These are phyloP conservation scores for Aldabrachelys gigantea DNA, from an alignment of 2,113 vertebrate species.

Conservation along the genomic window DNA sequence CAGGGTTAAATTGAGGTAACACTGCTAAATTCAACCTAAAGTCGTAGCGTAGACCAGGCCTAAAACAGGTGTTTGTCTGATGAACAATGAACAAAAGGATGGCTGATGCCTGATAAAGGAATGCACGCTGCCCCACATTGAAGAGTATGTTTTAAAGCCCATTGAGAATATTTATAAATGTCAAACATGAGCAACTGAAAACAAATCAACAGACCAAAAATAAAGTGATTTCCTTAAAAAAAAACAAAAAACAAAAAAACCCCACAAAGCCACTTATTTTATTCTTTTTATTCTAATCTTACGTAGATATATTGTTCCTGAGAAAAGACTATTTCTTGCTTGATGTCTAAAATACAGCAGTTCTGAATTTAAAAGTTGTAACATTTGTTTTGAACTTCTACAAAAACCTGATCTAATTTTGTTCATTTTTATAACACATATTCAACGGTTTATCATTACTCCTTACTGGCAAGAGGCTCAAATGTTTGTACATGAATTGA, in stretches of 20 bases:
- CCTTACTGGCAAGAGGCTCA: background rate
- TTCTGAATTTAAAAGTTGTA: background rate
- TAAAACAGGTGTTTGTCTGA: background rate
- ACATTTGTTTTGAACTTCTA: background rate
- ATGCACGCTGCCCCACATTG: rapidly evolving
- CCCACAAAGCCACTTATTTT: background rate
- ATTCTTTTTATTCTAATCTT: background rate
- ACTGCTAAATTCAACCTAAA: too few relatives aligned
- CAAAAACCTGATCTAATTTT: background rate
- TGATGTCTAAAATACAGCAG: background rate
- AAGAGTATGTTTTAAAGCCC: background rate
- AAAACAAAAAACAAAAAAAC: too few relatives aligned
- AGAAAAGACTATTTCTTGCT: background rate
- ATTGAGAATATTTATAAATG: background rate
- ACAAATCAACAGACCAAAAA: background rate
- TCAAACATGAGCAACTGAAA: background rate
- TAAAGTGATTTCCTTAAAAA: background rate
- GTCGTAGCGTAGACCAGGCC: background rate
- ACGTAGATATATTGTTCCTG: background rate
- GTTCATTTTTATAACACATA: background rate
- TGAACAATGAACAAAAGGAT: background rate
- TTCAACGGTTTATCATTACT: background rate
- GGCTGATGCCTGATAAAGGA: background rate
- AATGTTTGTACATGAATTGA: rapidly evolving
- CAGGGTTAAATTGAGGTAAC: too few relatives aligned